These are phyloP conservation scores for Lagocephalus sceleratus DNA, from an alignment of 2,797 vertebrate genomes.

Conservation along the genomic window DNA sequence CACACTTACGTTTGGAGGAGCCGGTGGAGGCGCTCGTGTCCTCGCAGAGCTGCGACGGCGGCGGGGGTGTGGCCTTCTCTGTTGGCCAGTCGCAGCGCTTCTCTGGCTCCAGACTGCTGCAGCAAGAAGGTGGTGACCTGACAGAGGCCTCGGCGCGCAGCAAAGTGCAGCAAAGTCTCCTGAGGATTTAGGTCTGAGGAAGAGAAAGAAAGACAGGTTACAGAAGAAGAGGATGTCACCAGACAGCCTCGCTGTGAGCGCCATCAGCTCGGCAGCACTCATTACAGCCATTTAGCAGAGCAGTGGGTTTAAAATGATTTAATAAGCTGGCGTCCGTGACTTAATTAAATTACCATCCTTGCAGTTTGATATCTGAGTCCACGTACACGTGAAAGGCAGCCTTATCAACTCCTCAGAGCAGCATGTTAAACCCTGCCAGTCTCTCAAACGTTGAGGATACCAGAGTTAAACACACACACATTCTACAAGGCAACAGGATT, in stretches of 20 bases:
- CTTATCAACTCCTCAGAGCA: neutral
- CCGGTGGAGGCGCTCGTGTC: slow-evolving; percentile 77
- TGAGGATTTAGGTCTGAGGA: slow-evolving; percentile 81
- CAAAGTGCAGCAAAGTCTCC: slow-evolving; percentile 94
- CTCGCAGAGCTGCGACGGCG: slow-evolving; percentile 80
- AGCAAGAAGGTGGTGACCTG: slow-evolving; percentile 84
- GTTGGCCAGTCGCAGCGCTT: slow-evolving; percentile 83
- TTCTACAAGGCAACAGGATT: neutral
- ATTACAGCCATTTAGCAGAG: slow-evolving; percentile 22
- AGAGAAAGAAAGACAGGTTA: slow-evolving; percentile 17
- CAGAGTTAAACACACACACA: slow-evolving; percentile 9
- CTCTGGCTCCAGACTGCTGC: slow-evolving; percentile 84
- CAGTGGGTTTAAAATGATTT: slow-evolving; percentile 15
- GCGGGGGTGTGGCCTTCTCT: slow-evolving; percentile 86
- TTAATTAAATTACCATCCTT: no score
- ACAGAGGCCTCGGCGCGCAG: slow-evolving; percentile 86
- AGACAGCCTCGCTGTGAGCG: no score
- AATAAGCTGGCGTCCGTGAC: slow-evolving; percentile 14
- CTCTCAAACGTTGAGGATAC: no score
- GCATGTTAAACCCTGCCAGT: neutral
- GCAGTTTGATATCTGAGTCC: no score
- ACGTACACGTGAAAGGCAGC: no score
- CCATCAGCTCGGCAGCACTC: slow-evolving; percentile 49
- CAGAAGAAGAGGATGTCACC: no score
- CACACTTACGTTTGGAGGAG: slow-evolving; percentile 83